These are phyloP conservation scores for Hirtodrosophila duncani DNA, from an alignment of 2,888 invertebrate species.

Conservation along the genomic window DNA sequence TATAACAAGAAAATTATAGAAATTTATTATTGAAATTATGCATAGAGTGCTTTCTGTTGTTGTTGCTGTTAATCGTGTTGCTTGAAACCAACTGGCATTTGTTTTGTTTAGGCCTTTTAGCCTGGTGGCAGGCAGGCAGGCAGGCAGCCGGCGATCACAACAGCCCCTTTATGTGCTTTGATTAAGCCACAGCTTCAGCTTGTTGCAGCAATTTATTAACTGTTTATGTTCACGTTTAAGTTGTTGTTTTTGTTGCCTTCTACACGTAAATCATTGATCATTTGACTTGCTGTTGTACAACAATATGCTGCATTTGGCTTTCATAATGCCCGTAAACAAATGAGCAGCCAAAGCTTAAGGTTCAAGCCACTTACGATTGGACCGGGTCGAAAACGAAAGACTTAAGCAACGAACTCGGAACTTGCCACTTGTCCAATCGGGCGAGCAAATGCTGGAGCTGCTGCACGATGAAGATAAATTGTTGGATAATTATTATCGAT, in stretches of 20 bases:
- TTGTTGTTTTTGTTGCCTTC: constrained; percentile 39
- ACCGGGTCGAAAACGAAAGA: background rate
- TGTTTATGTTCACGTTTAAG: constrained; percentile 47
- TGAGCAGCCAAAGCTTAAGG: constrained; percentile 22
- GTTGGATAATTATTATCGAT: no score
- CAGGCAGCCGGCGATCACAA: no score
- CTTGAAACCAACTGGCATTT: no score
- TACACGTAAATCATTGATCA: constrained; percentile 47
- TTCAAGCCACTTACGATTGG: constrained; percentile 39
- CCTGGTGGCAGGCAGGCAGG: no score
- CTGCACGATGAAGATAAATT: no score
- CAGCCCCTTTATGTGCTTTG: constrained; percentile 9
- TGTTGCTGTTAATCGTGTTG: background rate
- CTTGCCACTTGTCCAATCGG: no score
- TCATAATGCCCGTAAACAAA: constrained; percentile 26
- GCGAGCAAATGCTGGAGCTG: no score
- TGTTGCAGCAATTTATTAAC: constrained; percentile 49
- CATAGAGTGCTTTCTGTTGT: background rate
- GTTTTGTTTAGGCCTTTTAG: no score
- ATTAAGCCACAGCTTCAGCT: constrained; percentile 2
- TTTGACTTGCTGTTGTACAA: constrained; percentile 17
- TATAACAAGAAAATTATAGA: constrained; percentile 53
- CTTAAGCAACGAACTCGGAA: no score
- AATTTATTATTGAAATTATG: constrained; percentile 66
- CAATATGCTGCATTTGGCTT: constrained; percentile 15